Base-by-base conservation (phyloP, 1,140 invertebrate genomes). In the Lepidurus arcticus region DNA sequence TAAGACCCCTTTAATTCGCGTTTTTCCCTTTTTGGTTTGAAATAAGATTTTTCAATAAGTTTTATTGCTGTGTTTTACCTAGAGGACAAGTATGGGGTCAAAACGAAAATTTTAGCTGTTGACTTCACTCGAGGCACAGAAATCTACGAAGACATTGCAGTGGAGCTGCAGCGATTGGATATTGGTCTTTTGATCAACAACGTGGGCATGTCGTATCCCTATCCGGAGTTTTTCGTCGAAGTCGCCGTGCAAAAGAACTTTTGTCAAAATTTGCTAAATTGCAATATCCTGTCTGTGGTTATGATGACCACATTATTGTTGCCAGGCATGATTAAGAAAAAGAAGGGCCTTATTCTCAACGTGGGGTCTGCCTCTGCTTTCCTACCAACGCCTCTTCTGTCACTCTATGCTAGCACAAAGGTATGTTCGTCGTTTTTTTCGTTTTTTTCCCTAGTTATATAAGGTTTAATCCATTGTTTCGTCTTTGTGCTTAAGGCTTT, bases 161-260 rank as follows among this genome's bases (percentile, higher is more conserved):
- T 90, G 81, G 88, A 92, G 77, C 88, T 96, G 16, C 78, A 84
- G 42, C 92, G 90, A 2, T 86, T 98, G 1, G 94, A 98, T 83
- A 91, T 98, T 79, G 96, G 94, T 1, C 91, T 96, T 21, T 87
- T 98, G 10, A 90, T 99, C 7, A 99, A 99, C 85, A 99, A 98
- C 87, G 96, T 98, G 0, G 97, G 97, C 5, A 90, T 95, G 80
- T 94, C 93, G 76, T 98, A 98, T 85, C 87, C 90, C 0, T 90
- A 94, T 85, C 96, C 97, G n/a, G 86, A 86, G 80, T 78, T 78
- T 47, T 73, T 80, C 7, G 76, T 26, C 9, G 10, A 80, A 47
- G 42, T 75, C 26, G 43, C 75, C 24, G 42, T 78, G 65, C 74
- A 53, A 16, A 47, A 43, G 7, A 73, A 80, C 47, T 80, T 86